These are phyloP conservation scores for Lepilemur septentrionalis DNA, from an alignment of 2,797 vertebrate species.

Conservation along the genomic window DNA sequence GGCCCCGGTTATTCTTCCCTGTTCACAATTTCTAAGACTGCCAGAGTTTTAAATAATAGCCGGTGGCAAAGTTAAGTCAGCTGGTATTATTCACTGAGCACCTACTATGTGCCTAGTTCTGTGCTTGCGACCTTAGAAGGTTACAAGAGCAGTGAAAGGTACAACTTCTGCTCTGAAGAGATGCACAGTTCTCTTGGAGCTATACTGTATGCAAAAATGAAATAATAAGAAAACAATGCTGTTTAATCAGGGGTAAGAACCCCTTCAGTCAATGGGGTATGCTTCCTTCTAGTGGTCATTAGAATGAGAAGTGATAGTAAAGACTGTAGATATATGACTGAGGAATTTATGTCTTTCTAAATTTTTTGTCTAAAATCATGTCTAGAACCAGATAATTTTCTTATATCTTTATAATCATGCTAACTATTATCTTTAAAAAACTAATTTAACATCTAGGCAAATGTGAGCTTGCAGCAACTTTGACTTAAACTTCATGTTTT, in stretches of 20 bases:
- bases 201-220: neutral
- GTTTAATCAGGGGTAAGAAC: neutral
- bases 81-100: neutral
- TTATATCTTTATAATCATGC: neutral
- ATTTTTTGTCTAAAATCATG: neutral
- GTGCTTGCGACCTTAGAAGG: neutral
- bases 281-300: neutral
- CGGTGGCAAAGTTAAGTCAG: neutral
- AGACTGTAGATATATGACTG: neutral
- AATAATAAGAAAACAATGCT: neutral
- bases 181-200: neutral
- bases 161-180: neutral
- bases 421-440: neutral
- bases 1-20: neutral
- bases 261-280: neutral
- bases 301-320: neutral
- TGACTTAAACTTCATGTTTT: neutral
- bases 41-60: neutral
- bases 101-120: neutral
- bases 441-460: neutral
- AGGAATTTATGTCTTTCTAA: neutral
- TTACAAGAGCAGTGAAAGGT: neutral
- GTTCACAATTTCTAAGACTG: neutral
- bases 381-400: neutral
- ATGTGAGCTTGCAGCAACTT: neutral